Base-by-base conservation (phyloP, 2,888 invertebrate species). In the Creontiades dilutus region DNA sequence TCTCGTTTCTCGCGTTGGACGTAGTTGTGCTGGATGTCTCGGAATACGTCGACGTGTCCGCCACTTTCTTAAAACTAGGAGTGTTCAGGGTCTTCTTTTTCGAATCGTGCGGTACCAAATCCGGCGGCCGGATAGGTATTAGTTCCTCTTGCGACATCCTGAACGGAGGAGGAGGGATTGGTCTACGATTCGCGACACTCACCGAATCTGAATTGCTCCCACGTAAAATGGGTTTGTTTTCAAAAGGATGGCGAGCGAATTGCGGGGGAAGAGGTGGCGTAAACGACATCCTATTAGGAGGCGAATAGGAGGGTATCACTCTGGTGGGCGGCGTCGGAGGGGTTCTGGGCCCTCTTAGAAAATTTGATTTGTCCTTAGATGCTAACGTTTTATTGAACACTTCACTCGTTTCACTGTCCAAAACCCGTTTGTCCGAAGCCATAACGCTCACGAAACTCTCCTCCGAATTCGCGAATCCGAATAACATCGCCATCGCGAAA, bases 181-280 rank as follows among this genome's bases (percentile, higher is more conserved):
- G 97, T 91, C 97, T 94, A 91, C 97, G 94, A 93, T 96, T 96
- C 92, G 95, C 95, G 92, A 95, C 96, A 92, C 94, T 94, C 85
- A 85, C 94, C 93, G 88, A 90, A 76, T 95, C 95, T 55, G 95
- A 94, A 92, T 95, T 95, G n/a, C 95, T 94, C 92, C 96, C 96
- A 92, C 97, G 95, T 90, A 97, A 94, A 81, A 97, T 97, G 86
- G 97, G 97, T 93, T 97, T 97, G 93, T 97, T 97, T n/a, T 97
- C 97, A 93, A 97, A 97, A 0, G 97, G 97, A 94, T 97, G 97
- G 37, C 37, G 37, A 5, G 90, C 82, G 93, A 96, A 97, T 93
- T 97, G 97, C 12, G 96, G 97, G 16, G 97, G 97, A 91, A 97
- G 93, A 0, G 97, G 97, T 0, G 97, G 97, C 0, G 97, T 97